Base-by-base conservation (phyloP, 1,140 invertebrate species). In the Bemisia tabaci region DNA sequence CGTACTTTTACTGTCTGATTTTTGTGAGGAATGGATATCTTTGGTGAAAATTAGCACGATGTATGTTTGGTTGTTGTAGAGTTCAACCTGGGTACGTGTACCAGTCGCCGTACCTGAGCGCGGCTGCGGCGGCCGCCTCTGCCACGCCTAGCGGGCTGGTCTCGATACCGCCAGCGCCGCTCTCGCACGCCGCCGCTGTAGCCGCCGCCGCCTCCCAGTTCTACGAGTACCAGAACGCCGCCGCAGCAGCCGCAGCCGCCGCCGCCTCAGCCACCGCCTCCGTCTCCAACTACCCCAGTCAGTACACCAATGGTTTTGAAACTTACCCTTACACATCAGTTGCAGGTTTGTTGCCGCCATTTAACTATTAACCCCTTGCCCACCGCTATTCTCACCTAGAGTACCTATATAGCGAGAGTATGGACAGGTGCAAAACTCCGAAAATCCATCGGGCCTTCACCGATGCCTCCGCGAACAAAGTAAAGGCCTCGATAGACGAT, bases 11-110 rank as follows among this genome's bases (percentile, higher is more conserved):
- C 11, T 12, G 11, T 58, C n/a, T 58, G n/a, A 11, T 12, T 58
- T 58, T 58, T 58, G n/a, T 58, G 48, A 58, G 11, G 11, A 58
- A 12, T 11, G 11, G 48, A 58, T 12, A n/a, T n/a, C n/a, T n/a
- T 9, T 23, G 1, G n/a, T n/a, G n/a, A n/a, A n/a, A n/a, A n/a
- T n/a, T n/a, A n/a, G n/a, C n/a, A n/a, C n/a, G n/a, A n/a, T n/a
- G n/a, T n/a, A n/a, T n/a, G n/a, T n/a, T 48, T 48, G 5, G 33
- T 27, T 71, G 65, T 71, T 72, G 60, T 69, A 76, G 77, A 58
- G 68, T 79, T 62, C 77, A 76, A 39, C 77, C 75, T 1, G 74
- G 77, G 24, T 79, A 79, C 65, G 72, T 78, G 39, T 79, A 79
- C 69, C 76, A 77, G 64, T 70, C 71, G 24, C 74, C 74, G 0